Base-by-base conservation (phyloP, 2,797 vertebrate species). In the Lepidocolaptes lacrymiger region DNA sequence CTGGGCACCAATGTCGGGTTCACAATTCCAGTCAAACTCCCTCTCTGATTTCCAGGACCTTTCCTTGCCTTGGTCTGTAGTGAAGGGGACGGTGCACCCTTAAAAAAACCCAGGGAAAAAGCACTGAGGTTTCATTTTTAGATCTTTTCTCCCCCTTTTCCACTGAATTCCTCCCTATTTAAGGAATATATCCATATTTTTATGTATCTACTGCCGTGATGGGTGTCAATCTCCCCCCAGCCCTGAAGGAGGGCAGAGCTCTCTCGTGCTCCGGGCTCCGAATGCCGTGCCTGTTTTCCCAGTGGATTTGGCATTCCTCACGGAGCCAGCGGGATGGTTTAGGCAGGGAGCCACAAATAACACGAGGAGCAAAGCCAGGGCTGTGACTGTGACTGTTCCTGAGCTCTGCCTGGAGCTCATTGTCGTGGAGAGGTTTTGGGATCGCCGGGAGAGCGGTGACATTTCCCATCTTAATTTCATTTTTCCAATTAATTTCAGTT, bases 321-420 rank as follows among this genome's bases (percentile, higher is more conserved):
- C 0, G 23, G 80, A 92, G 80, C 72, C 87, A 63, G 88, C n/a
- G 36, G 90, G 80, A 58, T 73, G 49, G 61, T 88, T 91, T 68
- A 67, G 90, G 76, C 90, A 43, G 55, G 68, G 73, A 89, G 93
- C 90, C 88, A 86, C 73, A 55, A 89, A 64, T 34, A 79, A 83
- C 44, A 75, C 0, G 2, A 5, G 36, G 85, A 88, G 67, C 76
- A 67, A 76, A 88, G 72, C 84, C 84, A 79, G 39, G 62, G 2
- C 56, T 66, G 34, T 4, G 49, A 34, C 56, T 66, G 34, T 4
- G 49, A 34, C 67, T 63, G 71, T 34, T 56, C 58, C 39, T 43
- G n/a, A 43, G 67, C 54, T 78, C 41, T 75, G 84, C 79, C 71
- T 27, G 34, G 18, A 52, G 71, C 9, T 66, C 63, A 30, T 76